These are phyloP conservation scores for Ictalurus furcatus DNA, from an alignment of 2,113 vertebrate species.

Conservation along the genomic window DNA sequence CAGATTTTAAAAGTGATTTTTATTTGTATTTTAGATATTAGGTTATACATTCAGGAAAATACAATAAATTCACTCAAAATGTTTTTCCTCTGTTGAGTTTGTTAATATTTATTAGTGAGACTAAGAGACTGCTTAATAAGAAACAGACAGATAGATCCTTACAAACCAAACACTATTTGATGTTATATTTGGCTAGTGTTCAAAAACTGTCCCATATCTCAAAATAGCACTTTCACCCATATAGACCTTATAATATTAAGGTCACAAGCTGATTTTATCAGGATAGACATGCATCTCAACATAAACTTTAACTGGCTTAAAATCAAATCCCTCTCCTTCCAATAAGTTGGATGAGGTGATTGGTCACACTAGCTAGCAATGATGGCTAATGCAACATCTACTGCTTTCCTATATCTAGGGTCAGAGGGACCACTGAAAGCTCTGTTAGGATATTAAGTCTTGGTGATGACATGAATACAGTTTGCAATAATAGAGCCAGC, in stretches of 20 bases:
- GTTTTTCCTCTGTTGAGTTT: background rate
- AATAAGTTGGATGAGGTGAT: background rate
- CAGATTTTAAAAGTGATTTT: background rate
- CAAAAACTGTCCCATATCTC: background rate
- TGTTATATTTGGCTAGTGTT: background rate
- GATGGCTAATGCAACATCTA: background rate
- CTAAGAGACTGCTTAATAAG: background rate
- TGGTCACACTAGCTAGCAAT: background rate
- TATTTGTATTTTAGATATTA: background rate
- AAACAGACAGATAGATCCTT: background rate
- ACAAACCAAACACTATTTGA: background rate
- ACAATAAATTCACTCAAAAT: background rate
- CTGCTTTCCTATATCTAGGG: background rate
- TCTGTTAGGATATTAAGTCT: background rate
- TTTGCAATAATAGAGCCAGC: background rate
- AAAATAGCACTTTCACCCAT: background rate
- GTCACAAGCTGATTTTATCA: background rate
- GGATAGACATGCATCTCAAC: background rate
- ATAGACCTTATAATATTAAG: background rate
- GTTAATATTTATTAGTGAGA: background rate
- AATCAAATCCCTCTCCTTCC: background rate
- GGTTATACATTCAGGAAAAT: background rate
- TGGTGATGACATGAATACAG: background rate
- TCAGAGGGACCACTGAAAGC: background rate
- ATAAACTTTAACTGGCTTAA: background rate